These are phyloP conservation scores for Eupithecia centaureata DNA, from an alignment of 2,888 invertebrate genomes.

Conservation along the genomic window DNA sequence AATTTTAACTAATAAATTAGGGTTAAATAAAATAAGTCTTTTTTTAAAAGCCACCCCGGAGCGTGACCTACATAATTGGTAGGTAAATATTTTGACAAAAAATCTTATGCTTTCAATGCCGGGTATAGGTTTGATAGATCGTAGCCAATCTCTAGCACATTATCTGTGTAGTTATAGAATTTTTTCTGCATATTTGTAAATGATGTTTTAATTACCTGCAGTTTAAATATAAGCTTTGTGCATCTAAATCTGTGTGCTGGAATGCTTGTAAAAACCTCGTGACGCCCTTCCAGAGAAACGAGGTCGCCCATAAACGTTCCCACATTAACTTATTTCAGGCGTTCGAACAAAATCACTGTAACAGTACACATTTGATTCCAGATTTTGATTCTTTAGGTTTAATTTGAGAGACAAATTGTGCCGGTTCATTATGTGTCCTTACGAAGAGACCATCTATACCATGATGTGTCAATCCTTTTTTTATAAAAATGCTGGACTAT, in stretches of 20 bases:
- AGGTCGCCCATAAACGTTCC: neutral
- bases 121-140: neutral
- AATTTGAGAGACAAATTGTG: no score
- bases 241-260: neutral
- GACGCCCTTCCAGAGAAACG: neutral
- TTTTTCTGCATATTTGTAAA: neutral
- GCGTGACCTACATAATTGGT: no score
- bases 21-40: no score
- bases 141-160: neutral
- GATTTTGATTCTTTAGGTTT: no score
- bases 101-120: no score
- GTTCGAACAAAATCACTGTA: neutral
- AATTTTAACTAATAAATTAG: no score
- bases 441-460: no score
- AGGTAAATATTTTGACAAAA: no score
- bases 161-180: neutral
- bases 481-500: no score
- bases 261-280: neutral
- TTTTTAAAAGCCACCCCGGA: no score
- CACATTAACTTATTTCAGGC: neutral
- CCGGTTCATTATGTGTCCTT: no score
- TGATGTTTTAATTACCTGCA: neutral
- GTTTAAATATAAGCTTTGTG: neutral
- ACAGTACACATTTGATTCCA: neutral
- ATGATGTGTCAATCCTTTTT: no score